Conservation (phyloP, 2,797 vertebrate species). For the Adelosebastes latens region DNA sequence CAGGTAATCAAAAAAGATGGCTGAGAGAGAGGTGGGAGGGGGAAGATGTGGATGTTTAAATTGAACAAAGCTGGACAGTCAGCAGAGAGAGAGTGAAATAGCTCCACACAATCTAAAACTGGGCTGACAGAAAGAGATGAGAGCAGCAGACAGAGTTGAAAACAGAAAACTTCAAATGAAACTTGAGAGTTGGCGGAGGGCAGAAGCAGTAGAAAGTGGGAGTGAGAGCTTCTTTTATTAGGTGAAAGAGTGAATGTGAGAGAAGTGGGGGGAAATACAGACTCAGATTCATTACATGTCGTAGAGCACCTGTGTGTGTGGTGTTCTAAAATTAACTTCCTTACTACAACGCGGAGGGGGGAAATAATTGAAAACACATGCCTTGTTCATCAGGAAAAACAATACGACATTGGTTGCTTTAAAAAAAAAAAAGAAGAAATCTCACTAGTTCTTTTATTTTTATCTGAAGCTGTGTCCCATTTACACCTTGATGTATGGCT, state of each 20-base stretch:
- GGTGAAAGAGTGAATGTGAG: constrained; percentile 6
- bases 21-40: neutral
- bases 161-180: neutral
- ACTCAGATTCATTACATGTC: neutral
- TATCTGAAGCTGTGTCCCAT: neutral
- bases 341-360: neutral
- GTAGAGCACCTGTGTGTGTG: neutral
- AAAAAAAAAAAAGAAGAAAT: neutral
- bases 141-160: neutral
- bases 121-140: neutral
- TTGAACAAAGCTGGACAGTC: constrained; percentile 1
- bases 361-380: neutral
- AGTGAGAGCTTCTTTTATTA: neutral
- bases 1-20: constrained; percentile 10
- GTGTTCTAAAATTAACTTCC: neutral
- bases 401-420: neutral
- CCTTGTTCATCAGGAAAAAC: neutral
- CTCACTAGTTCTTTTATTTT: neutral
- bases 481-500: neutral
- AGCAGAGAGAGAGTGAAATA: neutral
- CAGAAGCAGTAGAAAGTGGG: neutral
- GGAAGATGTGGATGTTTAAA: constrained; percentile 1
- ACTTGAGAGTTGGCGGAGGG: neutral
- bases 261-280: neutral
- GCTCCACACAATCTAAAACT: neutral